Percentiles rank a stretch among this genome's conserved stretches.
Evolutionary conservation across 2,888 invertebrate species (phyloP).

Genomic region (Lacanobia oleracea): DNA sequence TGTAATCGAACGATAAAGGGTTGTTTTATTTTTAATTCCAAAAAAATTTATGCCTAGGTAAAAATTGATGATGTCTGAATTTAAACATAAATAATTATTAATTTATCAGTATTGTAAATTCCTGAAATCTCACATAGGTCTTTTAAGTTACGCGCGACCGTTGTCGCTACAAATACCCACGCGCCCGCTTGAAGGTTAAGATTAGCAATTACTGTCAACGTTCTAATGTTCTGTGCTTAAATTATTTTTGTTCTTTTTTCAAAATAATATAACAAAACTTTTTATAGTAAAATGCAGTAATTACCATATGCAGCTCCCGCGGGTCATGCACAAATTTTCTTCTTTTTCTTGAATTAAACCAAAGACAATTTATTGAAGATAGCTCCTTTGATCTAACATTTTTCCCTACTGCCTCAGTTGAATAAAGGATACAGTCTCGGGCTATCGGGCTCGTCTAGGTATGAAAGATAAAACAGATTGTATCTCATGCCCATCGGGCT

Average conservation of each 20-base stretch:
- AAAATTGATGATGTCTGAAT: no score
- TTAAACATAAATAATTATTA: no score
- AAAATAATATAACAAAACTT: background rate
- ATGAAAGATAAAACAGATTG: constrained; percentile 49
- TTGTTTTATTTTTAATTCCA: no score
- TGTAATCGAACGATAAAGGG: no score
- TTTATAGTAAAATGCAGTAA: background rate
- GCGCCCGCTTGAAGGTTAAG: no score
- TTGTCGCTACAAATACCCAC: no score
- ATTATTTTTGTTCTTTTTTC: background rate
- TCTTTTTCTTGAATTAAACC: background rate
- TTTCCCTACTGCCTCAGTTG: background rate
- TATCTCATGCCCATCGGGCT: constrained; percentile 18
- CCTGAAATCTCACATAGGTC: no score
- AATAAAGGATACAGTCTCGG: background rate
- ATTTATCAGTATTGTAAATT: no score
- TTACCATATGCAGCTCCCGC: no score
- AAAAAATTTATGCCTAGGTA: no score
- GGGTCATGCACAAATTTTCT: no score
- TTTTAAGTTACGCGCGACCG: no score
- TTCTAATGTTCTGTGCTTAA: constrained; percentile 1
- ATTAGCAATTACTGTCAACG: constrained; percentile 13
- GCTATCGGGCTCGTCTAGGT: constrained; percentile 6
- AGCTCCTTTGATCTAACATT: background rate
- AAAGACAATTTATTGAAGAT: background rate